A percentile compares a stretch with the other conserved stretches of the same genome.
These are phyloP conservation scores for Drosophila siamana DNA, from an alignment of 2,888 invertebrate genomes.

Conservation along the genomic window DNA sequence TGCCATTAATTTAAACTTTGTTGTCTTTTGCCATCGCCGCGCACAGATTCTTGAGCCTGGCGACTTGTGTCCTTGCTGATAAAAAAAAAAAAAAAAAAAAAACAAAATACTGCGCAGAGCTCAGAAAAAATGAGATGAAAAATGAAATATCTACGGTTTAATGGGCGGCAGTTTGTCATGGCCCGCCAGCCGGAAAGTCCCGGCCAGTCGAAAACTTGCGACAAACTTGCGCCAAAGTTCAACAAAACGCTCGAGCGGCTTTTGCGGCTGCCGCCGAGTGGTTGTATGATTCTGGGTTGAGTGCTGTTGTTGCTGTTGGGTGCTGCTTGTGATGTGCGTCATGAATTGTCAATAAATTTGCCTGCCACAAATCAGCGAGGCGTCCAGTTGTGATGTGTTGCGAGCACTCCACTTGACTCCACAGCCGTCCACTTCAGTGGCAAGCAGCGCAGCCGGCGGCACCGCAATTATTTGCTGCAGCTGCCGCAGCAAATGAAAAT, in stretches of 20 bases:
- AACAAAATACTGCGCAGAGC: slow-evolving; percentile 12
- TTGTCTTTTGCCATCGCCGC: slow-evolving; percentile 55
- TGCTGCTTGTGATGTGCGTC: slow-evolving; percentile 35
- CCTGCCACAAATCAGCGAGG: slow-evolving; percentile 74
- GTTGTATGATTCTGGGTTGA: background rate
- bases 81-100: slow-evolving; percentile 17
- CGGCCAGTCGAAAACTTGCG: slow-evolving; percentile 57
- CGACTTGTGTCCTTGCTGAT: slow-evolving; percentile 33
- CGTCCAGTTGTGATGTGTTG: slow-evolving; percentile 34
- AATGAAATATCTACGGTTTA: slow-evolving; percentile 76
- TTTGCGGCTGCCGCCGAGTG: slow-evolving; percentile 36
- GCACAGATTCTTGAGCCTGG: slow-evolving; percentile 41
- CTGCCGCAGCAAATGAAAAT: slow-evolving; percentile 75
- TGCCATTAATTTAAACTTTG: slow-evolving; percentile 81
- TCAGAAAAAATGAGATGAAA: slow-evolving; percentile 48
- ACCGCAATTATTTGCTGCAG: slow-evolving; percentile 74
- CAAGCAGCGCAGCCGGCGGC: slow-evolving; percentile 13
- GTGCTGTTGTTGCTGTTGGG: background rate
- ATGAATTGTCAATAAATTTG: slow-evolving; percentile 80
- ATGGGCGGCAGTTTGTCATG: slow-evolving; percentile 77
- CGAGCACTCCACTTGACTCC: background rate
- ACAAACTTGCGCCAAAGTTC: slow-evolving; percentile 75
- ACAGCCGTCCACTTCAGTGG: background rate
- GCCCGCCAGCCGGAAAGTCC: slow-evolving; percentile 66
- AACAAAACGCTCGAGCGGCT: slow-evolving; percentile 72